phyloP scores from a whole-genome alignment of 1,140 invertebrate species.

The Acyrthosiphon pisum region DNA sequence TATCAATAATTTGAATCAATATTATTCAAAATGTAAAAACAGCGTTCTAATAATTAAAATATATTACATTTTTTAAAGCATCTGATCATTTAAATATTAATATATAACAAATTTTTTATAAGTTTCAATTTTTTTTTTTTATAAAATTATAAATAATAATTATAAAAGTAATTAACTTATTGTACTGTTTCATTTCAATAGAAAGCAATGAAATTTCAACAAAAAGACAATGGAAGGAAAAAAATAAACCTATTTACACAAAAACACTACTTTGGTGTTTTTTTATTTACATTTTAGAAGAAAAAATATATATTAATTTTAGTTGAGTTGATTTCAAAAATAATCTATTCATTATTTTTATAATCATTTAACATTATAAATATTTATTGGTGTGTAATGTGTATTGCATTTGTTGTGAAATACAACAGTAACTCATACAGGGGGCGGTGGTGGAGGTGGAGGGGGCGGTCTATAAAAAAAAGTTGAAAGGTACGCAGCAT shows the following conservation, averaged over 20 bases:
- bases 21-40: slow-evolving; percentile 54
- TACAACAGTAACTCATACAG: slow-evolving; percentile 22
- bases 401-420: slow-evolving; percentile 20
- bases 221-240: slow-evolving; percentile 56
- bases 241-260: slow-evolving; percentile 52
- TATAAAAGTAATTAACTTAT: slow-evolving; percentile 55
- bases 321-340: slow-evolving; percentile 39
- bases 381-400: slow-evolving; percentile 34
- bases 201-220: slow-evolving; percentile 51
- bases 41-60: slow-evolving; percentile 48
- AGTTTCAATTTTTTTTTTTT: slow-evolving; percentile 48
- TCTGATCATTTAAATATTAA: slow-evolving; percentile 43
- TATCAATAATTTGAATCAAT: slow-evolving; percentile 48
- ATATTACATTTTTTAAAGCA: slow-evolving; percentile 53
- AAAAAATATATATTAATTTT: slow-evolving; percentile 38
- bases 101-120: slow-evolving; percentile 52
- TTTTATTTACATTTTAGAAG: background rate
- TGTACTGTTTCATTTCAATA: slow-evolving; percentile 53
- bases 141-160: slow-evolving; percentile 57
- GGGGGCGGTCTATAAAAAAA: slow-evolving; percentile 51
- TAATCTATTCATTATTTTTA: slow-evolving; percentile 35
- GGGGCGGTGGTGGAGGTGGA: slow-evolving; percentile 35
- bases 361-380: slow-evolving; percentile 13
- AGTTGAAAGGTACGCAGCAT: slow-evolving; percentile 39
- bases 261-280: slow-evolving; percentile 41